Conservation (phyloP, 2,888 invertebrate genomes). For the Masnerella sp. region DNA sequence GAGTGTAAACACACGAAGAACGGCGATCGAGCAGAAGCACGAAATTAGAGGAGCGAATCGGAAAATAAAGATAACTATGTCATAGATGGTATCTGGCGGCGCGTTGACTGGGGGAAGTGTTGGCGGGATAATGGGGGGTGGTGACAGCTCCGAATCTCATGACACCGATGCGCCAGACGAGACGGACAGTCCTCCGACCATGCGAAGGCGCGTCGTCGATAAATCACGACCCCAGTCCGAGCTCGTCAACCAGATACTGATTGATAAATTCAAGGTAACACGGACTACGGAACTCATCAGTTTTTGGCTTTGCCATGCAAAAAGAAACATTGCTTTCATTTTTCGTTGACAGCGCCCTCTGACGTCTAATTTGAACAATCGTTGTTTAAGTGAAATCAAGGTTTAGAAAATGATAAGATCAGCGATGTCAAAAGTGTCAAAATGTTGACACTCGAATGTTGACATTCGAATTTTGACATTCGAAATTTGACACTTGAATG, state of each 20-base stretch:
- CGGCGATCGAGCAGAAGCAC: constrained; percentile 5
- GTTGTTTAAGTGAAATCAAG: no score
- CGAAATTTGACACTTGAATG: no score
- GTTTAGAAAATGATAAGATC: no score
- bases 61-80: constrained; percentile 56
- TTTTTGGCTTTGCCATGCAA: constrained; percentile 16
- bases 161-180: constrained; percentile 80
- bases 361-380: no score
- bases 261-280: constrained; percentile 81
- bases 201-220: constrained; percentile 77
- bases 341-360: no score
- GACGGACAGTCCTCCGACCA: constrained; percentile 80
- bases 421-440: no score
- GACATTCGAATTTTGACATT: no score
- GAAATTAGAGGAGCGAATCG: constrained; percentile 18
- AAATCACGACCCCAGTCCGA: constrained; percentile 80
- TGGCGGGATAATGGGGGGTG: constrained; percentile 76
- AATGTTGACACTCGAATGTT: no score
- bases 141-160: constrained; percentile 81
- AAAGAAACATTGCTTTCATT: no score
- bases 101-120: constrained; percentile 75
- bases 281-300: constrained; percentile 14
- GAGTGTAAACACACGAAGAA: neutral
- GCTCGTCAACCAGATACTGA: constrained; percentile 81
- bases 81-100: constrained; percentile 79